Conservation (phyloP, 1,140 invertebrate species). For the Colletes latitarsis region DNA sequence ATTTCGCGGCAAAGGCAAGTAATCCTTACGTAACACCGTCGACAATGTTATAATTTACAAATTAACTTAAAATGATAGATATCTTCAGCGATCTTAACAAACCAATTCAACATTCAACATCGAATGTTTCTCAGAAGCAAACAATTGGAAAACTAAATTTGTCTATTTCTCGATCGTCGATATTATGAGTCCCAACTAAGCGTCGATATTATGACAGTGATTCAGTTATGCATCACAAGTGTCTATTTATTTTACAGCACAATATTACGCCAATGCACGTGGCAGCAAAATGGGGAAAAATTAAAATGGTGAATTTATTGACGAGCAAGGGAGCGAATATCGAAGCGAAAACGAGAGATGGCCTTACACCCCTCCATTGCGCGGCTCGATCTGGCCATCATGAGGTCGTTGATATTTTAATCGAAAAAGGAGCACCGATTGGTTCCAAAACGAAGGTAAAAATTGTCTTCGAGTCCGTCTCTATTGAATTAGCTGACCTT, state of each 20-base stretch:
- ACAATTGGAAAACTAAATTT: no score
- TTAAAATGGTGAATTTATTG: constrained; percentile 93
- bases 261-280: constrained; percentile 96
- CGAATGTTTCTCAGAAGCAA: no score
- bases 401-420: constrained; percentile 94
- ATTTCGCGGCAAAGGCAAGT: constrained; percentile 94
- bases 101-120: no score
- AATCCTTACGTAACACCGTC: constrained; percentile 37
- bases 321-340: constrained; percentile 94
- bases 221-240: neutral
- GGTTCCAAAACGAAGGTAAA: constrained; percentile 97
- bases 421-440: constrained; percentile 96
- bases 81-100: no score
- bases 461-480: neutral
- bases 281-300: constrained; percentile 98
- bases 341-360: constrained; percentile 96
- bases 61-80: no score
- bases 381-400: constrained; percentile 98
- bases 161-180: no score
- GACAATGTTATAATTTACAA: neutral
- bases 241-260: constrained; percentile 81
- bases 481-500: constrained; percentile 4
- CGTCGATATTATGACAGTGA: no score
- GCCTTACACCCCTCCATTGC: constrained; percentile 95
- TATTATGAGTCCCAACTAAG: no score